Evolutionary conservation across 2,888 invertebrate genomes (phyloP).

Genomic region (Trissolcus brochymenae): DNA sequence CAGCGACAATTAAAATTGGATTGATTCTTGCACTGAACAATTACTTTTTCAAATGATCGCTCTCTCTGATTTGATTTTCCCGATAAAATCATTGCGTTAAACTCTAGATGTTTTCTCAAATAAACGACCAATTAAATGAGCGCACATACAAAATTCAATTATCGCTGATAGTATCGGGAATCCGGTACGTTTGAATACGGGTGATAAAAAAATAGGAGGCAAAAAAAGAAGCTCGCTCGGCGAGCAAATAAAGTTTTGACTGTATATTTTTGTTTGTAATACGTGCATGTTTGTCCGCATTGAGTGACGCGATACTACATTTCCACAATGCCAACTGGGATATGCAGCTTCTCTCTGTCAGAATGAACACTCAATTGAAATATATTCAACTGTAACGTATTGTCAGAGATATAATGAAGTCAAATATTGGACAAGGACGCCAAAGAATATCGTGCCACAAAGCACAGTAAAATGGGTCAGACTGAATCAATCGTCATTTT

Average conservation of each 20-base stretch:
- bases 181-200: slow-evolving; percentile 9
- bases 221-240: slow-evolving; percentile 20
- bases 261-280: slow-evolving; percentile 32
- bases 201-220: no score
- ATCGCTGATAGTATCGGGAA: slow-evolving; percentile 17
- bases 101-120: slow-evolving; percentile 5
- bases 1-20: no score
- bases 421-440: slow-evolving; percentile 49
- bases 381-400: slow-evolving; percentile 44
- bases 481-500: slow-evolving; percentile 25
- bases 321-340: slow-evolving; percentile 23
- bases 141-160: slow-evolving; percentile 24
- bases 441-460: slow-evolving; percentile 30
- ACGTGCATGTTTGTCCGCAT: slow-evolving; percentile 21
- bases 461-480: slow-evolving; percentile 30
- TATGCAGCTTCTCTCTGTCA: slow-evolving; percentile 26
- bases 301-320: slow-evolving; percentile 37
- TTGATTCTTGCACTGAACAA: not conserved
- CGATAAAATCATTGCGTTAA: slow-evolving; percentile 1
- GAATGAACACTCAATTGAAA: slow-evolving; percentile 46
- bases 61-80: not conserved
- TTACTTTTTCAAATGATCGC: slow-evolving; percentile 1
- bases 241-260: slow-evolving; percentile 33
- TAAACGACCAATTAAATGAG: slow-evolving; percentile 10
- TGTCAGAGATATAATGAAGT: slow-evolving; percentile 44